A percentile compares a stretch with the other conserved stretches of the same genome.
phyloP scores from a whole-genome alignment of 2,797 vertebrate species.

The Limnodromus scolopaceus region DNA sequence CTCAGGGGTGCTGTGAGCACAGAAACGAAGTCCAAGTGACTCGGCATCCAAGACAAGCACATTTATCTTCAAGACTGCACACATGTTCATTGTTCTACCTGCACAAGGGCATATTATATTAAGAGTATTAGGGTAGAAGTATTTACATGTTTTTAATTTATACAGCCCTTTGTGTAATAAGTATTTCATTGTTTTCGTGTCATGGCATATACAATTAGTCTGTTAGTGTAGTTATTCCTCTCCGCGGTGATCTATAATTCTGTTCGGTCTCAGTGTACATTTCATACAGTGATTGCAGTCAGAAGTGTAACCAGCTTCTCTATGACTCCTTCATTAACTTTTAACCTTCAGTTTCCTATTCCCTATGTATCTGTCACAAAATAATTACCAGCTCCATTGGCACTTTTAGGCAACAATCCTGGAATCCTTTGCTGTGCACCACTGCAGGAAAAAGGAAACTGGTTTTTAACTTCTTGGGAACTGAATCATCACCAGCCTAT shows the following conservation, averaged over 20 bases:
- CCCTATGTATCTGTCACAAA: slow-evolving; percentile 1
- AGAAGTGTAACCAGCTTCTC: not conserved
- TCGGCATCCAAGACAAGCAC: not conserved
- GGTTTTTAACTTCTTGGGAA: slow-evolving; percentile 1
- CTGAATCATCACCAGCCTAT: not conserved
- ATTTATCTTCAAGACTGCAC: not conserved
- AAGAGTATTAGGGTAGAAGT: not conserved
- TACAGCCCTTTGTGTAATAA: not conserved
- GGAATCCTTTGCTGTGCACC: not conserved
- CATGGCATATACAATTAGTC: not conserved
- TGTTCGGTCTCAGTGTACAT: not conserved
- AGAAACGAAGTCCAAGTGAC: not conserved
- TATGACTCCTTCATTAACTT: slow-evolving; percentile 18
- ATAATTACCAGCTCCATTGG: not conserved
- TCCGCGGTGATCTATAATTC: not conserved
- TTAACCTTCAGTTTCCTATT: slow-evolving; percentile 41
- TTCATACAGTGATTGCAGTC: not conserved
- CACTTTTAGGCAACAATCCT: not conserved
- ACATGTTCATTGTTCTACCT: not conserved
- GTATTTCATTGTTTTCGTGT: not conserved
- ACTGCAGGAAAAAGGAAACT: slow-evolving; percentile 4
- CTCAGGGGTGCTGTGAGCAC: not conserved
- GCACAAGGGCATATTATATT: not conserved
- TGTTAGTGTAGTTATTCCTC: not conserved
- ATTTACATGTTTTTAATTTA: not conserved